A percentile compares a stretch with the other conserved stretches of the same genome.
These are phyloP conservation scores for Aphaenogaster floridana DNA, from an alignment of 1,140 invertebrate genomes.

Conservation along the genomic window DNA sequence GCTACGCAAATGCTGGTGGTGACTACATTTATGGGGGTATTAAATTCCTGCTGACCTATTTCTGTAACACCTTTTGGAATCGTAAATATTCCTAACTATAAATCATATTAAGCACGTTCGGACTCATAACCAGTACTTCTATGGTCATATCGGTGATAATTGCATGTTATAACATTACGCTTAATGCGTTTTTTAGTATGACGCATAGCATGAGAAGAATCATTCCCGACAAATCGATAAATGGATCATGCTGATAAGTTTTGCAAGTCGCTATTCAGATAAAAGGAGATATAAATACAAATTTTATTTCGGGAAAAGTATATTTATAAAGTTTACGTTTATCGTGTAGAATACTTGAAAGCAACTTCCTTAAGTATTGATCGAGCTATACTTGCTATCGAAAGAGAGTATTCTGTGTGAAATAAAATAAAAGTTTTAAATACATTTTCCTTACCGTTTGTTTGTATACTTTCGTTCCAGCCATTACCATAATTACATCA, in stretches of 20 bases:
- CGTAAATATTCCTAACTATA: slow-evolving; percentile 45
- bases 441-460: neutral
- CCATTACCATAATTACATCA: neutral
- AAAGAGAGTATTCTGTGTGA: neutral
- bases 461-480: neutral
- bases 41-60: slow-evolving; percentile 38
- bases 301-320: neutral
- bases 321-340: neutral
- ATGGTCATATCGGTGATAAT: slow-evolving; percentile 20
- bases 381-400: neutral
- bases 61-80: slow-evolving; percentile 7
- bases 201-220: neutral
- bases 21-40: slow-evolving; percentile 8
- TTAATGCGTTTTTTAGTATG: slow-evolving; percentile 22
- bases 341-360: neutral
- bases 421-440: slow-evolving; percentile 2
- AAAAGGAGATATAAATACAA: neutral
- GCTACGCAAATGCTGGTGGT: neutral
- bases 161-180: neutral
- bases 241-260: neutral
- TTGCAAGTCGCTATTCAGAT: neutral
- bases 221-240: neutral
- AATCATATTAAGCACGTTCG: slow-evolving; percentile 41
- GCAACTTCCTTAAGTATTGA: neutral
- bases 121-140: slow-evolving; percentile 3